phyloP scores from a whole-genome alignment of 2,113 vertebrate genomes.

The Mesitornis unicolor region DNA sequence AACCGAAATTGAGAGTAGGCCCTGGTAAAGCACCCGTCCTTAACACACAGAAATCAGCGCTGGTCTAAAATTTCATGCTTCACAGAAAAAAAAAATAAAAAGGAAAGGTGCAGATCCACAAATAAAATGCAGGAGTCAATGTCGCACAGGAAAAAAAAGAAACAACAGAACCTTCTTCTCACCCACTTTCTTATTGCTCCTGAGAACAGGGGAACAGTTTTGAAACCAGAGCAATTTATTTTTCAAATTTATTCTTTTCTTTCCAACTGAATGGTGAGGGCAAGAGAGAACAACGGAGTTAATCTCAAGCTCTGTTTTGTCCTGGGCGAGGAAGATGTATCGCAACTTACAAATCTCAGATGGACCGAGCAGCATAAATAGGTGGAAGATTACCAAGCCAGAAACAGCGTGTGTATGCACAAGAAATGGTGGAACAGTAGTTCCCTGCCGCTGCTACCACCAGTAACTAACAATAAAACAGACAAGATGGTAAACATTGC shows the following conservation, averaged over 20 bases:
- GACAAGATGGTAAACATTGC: conserved; percentile 34
- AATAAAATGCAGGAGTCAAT: background rate
- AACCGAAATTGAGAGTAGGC: background rate
- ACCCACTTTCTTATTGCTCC: conserved; percentile 31
- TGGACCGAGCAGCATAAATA: rapidly evolving
- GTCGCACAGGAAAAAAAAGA: background rate
- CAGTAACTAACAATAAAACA: background rate
- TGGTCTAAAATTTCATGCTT: background rate
- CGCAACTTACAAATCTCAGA: background rate
- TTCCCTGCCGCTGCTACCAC: background rate
- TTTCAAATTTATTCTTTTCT: background rate
- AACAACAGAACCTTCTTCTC: no score
- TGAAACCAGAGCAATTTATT: background rate
- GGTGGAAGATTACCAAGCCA: background rate
- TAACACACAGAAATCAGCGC: background rate
- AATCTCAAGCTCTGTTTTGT: background rate
- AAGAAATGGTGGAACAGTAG: background rate
- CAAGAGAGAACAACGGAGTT: background rate
- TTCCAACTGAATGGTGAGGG: background rate
- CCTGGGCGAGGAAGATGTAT: background rate
- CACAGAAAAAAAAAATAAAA: background rate
- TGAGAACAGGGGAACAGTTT: background rate
- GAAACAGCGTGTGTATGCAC: background rate
- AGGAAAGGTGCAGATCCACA: background rate
- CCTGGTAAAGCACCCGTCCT: background rate